phyloP scores from a whole-genome alignment of 2,888 invertebrate species.

The Mylabris sibirica region DNA sequence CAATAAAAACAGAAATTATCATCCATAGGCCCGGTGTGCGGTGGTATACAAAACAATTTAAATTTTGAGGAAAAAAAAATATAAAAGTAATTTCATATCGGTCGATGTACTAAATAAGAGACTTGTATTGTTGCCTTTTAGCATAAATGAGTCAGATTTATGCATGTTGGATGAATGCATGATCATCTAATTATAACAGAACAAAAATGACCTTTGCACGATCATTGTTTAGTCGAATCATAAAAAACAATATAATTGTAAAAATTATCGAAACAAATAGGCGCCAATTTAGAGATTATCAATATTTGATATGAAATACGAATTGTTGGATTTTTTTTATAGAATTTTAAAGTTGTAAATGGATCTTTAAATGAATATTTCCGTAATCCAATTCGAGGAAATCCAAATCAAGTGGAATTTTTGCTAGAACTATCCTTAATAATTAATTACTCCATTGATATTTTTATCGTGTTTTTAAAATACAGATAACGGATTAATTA shows the following conservation, averaged over 20 bases:
- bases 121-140: neutral
- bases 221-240: neutral
- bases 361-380: neutral
- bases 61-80: neutral
- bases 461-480: neutral
- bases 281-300: neutral
- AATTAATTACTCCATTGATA: neutral
- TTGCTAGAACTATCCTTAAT: neutral
- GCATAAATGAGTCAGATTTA: neutral
- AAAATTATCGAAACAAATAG: neutral
- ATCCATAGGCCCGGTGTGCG: neutral
- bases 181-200: slow-evolving; percentile 7
- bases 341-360: neutral
- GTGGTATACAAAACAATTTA: neutral
- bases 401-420: neutral
- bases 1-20: slow-evolving; percentile 8
- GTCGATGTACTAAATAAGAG: neutral
- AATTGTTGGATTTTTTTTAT: neutral
- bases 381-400: neutral
- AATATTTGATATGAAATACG: neutral
- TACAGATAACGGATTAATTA: neutral
- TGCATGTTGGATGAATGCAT: neutral
- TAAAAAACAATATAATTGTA: neutral
- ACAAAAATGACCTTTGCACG: neutral
- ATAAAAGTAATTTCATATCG: neutral